Base-by-base conservation (phyloP, 2,888 invertebrate species). In the Seira sanloemensis region DNA sequence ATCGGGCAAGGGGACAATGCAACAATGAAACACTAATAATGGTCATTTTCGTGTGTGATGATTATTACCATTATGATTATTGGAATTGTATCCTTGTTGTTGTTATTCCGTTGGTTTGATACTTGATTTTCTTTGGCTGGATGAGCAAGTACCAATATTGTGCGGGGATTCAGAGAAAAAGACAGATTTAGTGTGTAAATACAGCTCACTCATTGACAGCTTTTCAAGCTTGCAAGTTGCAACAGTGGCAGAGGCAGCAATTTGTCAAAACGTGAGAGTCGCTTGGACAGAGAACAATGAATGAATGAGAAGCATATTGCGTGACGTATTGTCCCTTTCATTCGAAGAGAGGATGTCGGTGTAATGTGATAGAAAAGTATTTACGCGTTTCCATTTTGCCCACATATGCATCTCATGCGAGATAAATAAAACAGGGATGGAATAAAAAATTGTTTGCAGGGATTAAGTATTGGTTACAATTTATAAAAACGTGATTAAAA, bases 231-330 rank as follows among this genome's bases (percentile, higher is more conserved):
- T 18, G 21, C 16, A 72, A 71, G 23, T 37, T 21, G 66, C n/a
- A 74, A 68, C 65, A 19, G 26, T 26, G 25, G n/a, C 78, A 81
- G 54, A 81, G 66, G 72, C n/a, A 82, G 82, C 71, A 82, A 82
- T 82, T 82, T 82, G 82, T 82, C 82, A 82, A 82, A 82, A 72
- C 77, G 54, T 26, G 66, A 50, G 66, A 46, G n/a, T n/a, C n/a
- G n/a, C n/a, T n/a, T 66, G 75, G 66, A 75, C 54, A 50, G 65
- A 37, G 37, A 12, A 37, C 12, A 12, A 37, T 37, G 37, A 4
- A 78, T 18, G 37, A 72, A 25, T 58, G 62, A 16, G 76, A 68
- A 77, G 76, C 46, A 54, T 65, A 37, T 75, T 75, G 66, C 75
- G 68, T 68, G 24, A 4, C 27, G 7, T 18, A 58, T 58, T 18